Evolutionary conservation across 2,113 vertebrate species (phyloP), one percentile per base, ranked within the genome.

Genomic region (Elephantulus edwardii): DNA sequence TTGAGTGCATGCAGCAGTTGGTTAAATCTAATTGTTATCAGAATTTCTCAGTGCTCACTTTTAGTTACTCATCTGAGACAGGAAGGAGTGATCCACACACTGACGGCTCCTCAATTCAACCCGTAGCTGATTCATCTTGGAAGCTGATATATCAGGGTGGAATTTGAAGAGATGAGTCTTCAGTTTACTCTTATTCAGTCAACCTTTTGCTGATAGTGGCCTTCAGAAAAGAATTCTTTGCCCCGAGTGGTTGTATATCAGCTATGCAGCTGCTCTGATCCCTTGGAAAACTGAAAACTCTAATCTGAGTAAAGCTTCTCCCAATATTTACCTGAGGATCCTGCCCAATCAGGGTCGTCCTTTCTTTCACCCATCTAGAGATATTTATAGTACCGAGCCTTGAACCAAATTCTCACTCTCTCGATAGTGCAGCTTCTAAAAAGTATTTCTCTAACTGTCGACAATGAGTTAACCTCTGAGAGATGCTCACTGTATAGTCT

Each of bases 181-280:
- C 8, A 42, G 30, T 52, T n/a, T n/a, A n/a, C n/a, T n/a, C n/a
- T n/a, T n/a, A n/a, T n/a, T n/a, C n/a, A n/a, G n/a, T n/a, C n/a
- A n/a, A n/a, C 44, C 71, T 80, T 68, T 81, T 1, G 0, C 10
- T 10, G 2, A 22, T 24, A 4, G 6, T 6, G 19, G 24, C 6
- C 20, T 38, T 33, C 9, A 10, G 50, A 86, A 17, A 82, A 38
- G 12, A 35, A 7, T 13, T 20, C 66, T 94, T 56, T 71, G 50
- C 22, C 75, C 44, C 35, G 14, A 20, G 56, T 8, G 42, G 24
- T 17, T 20, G 52, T 1, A 4, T 46, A 38, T 85, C 78, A 79
- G 19, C 9, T 74, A 2, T 46, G 50, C 16, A 56, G 10, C 26
- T 38, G 3, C 79, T 71, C 24, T 87, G 5, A 0, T 48, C 33